Percentiles rank a stretch among this genome's conserved stretches.
These are phyloP conservation scores for Pherbina coryleti DNA, from an alignment of 2,888 invertebrate species.

Conservation along the genomic window DNA sequence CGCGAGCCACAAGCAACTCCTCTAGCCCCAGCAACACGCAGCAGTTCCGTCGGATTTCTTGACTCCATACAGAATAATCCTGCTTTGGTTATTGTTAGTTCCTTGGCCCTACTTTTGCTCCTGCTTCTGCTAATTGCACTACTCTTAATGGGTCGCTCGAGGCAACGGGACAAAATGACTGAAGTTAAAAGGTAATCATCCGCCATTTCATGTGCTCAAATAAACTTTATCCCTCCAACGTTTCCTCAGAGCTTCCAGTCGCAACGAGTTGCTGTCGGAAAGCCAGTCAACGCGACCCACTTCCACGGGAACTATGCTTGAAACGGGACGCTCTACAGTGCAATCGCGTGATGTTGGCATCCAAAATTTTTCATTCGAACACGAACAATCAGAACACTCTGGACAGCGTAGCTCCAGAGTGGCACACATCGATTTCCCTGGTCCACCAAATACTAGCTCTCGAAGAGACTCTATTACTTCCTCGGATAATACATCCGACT, in stretches of 20 bases:
- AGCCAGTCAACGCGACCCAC: constrained; percentile 59
- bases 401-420: constrained; percentile 40
- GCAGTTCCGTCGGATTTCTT: constrained; percentile 60
- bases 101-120: constrained; percentile 63
- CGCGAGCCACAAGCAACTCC: constrained; percentile 69
- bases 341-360: constrained; percentile 61
- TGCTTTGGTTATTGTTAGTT: constrained; percentile 62
- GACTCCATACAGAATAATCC: constrained; percentile 66
- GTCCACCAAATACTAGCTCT: constrained; percentile 54
- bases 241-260: constrained; percentile 58
- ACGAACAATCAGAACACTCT: constrained; percentile 44
- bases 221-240: background rate
- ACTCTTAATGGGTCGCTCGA: constrained; percentile 64
- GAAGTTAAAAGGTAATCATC: constrained; percentile 64
- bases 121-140: constrained; percentile 64
- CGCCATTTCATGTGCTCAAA: background rate
- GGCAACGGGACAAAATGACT: constrained; percentile 54
- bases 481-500: constrained; percentile 68
- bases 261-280: constrained; percentile 64
- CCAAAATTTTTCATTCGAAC: constrained; percentile 65
- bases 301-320: constrained; percentile 54
- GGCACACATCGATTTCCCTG: constrained; percentile 59
- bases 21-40: constrained; percentile 66
- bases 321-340: constrained; percentile 53
- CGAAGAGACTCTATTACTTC: constrained; percentile 63